phyloP scores from a whole-genome alignment of 2,888 invertebrate species.

The Catocala sponsa region DNA sequence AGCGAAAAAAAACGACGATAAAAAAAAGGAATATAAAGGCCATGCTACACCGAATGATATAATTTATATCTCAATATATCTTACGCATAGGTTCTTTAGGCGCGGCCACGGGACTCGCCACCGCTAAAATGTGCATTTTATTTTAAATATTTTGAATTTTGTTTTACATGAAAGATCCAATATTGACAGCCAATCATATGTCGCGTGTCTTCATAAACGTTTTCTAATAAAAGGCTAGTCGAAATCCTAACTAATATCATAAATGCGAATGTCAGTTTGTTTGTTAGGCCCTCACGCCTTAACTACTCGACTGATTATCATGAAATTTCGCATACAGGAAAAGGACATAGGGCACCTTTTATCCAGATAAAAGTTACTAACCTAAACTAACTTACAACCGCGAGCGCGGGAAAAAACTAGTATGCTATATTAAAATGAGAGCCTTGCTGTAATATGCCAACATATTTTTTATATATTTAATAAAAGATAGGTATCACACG shows the following conservation, averaged over 20 bases:
- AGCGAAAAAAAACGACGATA: neutral
- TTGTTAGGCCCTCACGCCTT: too few relatives aligned
- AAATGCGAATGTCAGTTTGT: too few relatives aligned
- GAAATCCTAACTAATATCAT: neutral
- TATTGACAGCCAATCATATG: conserved; percentile 6
- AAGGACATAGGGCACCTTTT: too few relatives aligned
- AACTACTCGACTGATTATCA: too few relatives aligned
- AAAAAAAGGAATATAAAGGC: conserved; percentile 31
- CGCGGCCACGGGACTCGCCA: conserved; percentile 66
- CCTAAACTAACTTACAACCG: too few relatives aligned
- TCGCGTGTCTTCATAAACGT: neutral
- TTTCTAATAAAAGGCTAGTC: neutral
- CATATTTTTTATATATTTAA: too few relatives aligned
- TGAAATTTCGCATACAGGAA: too few relatives aligned
- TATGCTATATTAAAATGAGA: too few relatives aligned
- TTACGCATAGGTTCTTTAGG: conserved; percentile 74
- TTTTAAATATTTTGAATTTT: conserved; percentile 19
- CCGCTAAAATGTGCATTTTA: conserved; percentile 62
- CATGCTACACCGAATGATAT: conserved; percentile 56
- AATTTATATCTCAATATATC: conserved; percentile 47
- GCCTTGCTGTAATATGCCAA: too few relatives aligned
- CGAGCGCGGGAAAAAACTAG: too few relatives aligned
- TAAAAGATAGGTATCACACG: too few relatives aligned
- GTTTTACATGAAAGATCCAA: conserved; percentile 26
- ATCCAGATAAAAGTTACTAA: too few relatives aligned